Base-by-base conservation (phyloP, 2,888 invertebrate genomes). In the Drosophila leonis region DNA sequence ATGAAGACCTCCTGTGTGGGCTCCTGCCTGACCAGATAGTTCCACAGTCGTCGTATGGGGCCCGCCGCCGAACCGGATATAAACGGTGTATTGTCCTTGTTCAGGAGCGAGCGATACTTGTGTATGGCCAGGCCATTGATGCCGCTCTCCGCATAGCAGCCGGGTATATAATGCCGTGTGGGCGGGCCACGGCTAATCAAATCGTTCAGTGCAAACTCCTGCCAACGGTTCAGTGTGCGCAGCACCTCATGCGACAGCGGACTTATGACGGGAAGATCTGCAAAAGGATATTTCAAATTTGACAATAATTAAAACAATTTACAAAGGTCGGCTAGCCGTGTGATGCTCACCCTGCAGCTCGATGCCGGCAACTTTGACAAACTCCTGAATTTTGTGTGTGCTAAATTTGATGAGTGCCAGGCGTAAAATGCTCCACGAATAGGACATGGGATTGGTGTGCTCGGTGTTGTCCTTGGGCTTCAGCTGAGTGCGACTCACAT, bases 61-160 rank as follows among this genome's bases (percentile, higher is more conserved):
- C 95, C 97, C 0, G 97, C 95, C 46, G 96, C 95, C 65, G 95
- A 95, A 62, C 95, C 94, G 12, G 95, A 94, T 86, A 95, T 95
- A 94, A 99, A 99, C 27, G 99, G 99, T 0, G 99, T 99, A 92
- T 99, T 99, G 81, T 96, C 96, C 82, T 97, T 97, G 84, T 98
- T 98, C 80, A 99, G 93, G 52, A 99, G 94, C 90, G 98, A 97
- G 84, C 97, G 95, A 93, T 98, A 98, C 93, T 98, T 99, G 91
- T 97, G 96, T 83, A 98, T 97, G 49, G 98, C 96, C 33, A 98
- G 97, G n/a, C 97, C 96, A 12, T 95, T 93, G 0, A 94, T 94
- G 70, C 94, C 94, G 73, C 95, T 96, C 90, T 98, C 97, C 5
- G 98, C 95, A 92, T 96, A 97, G 92, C 98, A 97, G 35, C 98